Conservation (phyloP, 1,140 invertebrate species). For the Eriosoma lanigerum region DNA sequence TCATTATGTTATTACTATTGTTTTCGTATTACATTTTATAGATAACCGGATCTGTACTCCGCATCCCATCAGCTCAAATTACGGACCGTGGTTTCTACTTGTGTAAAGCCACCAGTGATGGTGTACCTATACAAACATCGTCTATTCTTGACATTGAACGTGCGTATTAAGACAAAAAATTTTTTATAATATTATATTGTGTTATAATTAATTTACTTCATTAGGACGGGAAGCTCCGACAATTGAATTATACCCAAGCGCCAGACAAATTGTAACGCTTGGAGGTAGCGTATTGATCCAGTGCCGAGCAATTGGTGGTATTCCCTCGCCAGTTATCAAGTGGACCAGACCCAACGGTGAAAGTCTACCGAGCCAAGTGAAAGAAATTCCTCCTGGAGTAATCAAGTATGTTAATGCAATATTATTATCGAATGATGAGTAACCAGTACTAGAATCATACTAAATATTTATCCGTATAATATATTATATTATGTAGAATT, state of each 20-base stretch:
- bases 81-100: slow-evolving; percentile 79
- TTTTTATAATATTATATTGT: neutral
- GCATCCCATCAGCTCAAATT: slow-evolving; percentile 70
- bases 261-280: slow-evolving; percentile 64
- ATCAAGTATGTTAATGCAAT: slow-evolving; percentile 62
- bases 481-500: neutral
- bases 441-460: neutral
- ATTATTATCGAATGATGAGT: neutral
- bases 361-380: slow-evolving; percentile 68
- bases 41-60: slow-evolving; percentile 69
- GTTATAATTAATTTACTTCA: slow-evolving; percentile 53
- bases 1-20: no score
- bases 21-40: slow-evolving; percentile 53
- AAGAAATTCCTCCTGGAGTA: slow-evolving; percentile 69
- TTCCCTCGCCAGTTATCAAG: slow-evolving; percentile 72
- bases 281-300: slow-evolving; percentile 75
- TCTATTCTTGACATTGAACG: slow-evolving; percentile 83
- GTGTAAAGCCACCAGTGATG: slow-evolving; percentile 69
- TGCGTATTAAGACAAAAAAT: slow-evolving; percentile 61
- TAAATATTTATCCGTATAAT: neutral
- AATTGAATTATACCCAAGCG: slow-evolving; percentile 75
- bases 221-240: slow-evolving; percentile 77
- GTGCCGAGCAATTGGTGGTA: slow-evolving; percentile 74
- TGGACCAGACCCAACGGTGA: slow-evolving; percentile 75
- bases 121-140: slow-evolving; percentile 66